Evolutionary conservation across 2,888 invertebrate species (phyloP), one percentile per base, ranked within the genome.

Genomic region (Carcina quercana): DNA sequence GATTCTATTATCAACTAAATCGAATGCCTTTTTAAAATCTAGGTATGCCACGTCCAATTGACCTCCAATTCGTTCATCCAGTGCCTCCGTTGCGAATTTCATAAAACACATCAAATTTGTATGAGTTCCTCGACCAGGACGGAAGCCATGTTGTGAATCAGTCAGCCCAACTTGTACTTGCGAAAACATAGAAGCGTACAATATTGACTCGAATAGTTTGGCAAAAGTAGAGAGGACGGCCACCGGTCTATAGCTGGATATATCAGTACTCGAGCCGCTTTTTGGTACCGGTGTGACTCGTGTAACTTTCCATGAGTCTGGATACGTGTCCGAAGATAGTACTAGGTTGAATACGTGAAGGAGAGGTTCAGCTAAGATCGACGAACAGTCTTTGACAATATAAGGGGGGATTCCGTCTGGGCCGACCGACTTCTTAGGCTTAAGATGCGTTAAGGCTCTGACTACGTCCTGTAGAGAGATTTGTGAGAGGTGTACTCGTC

Each of bases 361-460:
- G 10, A 40, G 28, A 6, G 39, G 34, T 2, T 24, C 12, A n/a
- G 25, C 34, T 3, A 40, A 26, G 1, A 26, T 32, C 2, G 5
- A 8, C 5, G 26, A 25, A 21, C 34, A 37, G 10, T 40, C 37
- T 21, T 32, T 42, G 3, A 37, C 24, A 10, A 38, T 10, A 15
- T 37, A 42, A 5, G 42, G 35, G 6, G 42, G 42, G 3, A 42
- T 32, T 10, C 37, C 38, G 15, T 42, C 38, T 7, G 42, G 42
- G 2, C 38, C 38, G 8, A 35, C 36, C 4, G 41, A 42, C 14
- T 13, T 30, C 15, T 39, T 38, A 6, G 34, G 30, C 11, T 32
- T 29, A 8, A 40, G 26, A 6, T 25, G 22, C 10, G 13, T 13
- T 3, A 32, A 24, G 12, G 32, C 32, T 2, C 2, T 5, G 7